A percentile compares a stretch with the other conserved stretches of the same genome.
phyloP scores from a whole-genome alignment of 2,888 invertebrate species.

The Bellardia pandia region DNA sequence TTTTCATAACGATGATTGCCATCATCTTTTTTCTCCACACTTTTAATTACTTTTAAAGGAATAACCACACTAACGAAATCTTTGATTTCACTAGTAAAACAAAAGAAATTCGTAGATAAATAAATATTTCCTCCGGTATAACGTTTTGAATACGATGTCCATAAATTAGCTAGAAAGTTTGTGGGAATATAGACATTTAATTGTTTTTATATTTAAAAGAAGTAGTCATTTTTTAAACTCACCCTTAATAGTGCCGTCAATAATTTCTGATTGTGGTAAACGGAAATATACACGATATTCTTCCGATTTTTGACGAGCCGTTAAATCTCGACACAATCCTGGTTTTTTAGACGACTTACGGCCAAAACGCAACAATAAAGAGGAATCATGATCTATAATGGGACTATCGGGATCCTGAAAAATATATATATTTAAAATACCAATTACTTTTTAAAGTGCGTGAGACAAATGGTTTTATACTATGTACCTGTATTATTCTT shows the following conservation, averaged over 20 bases:
- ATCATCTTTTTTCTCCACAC: slow-evolving; percentile 84
- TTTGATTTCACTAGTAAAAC: slow-evolving; percentile 96
- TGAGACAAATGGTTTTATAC: background rate
- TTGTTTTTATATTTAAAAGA: background rate
- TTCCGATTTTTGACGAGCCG: slow-evolving; percentile 97
- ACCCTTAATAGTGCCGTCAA: slow-evolving; percentile 97
- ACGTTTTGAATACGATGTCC: slow-evolving; percentile 97
- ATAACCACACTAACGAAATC: slow-evolving; percentile 93
- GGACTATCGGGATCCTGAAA: slow-evolving; percentile 93
- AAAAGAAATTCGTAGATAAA: slow-evolving; percentile 96
- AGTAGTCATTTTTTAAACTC: slow-evolving; percentile 76
- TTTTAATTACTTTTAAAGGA: slow-evolving; percentile 92
- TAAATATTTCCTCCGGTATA: slow-evolving; percentile 95
- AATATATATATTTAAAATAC: slow-evolving; percentile 8
- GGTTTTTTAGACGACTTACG: slow-evolving; percentile 96
- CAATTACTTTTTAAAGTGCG: background rate
- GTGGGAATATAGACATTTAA: background rate
- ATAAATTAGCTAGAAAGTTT: slow-evolving; percentile 86
- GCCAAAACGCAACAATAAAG: slow-evolving; percentile 91
- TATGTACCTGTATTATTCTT: slow-evolving; percentile 85
- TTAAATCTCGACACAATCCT: slow-evolving; percentile 96
- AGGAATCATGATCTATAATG: slow-evolving; percentile 94
- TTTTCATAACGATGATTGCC: slow-evolving; percentile 83
- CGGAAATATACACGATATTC: slow-evolving; percentile 93
- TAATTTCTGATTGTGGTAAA: slow-evolving; percentile 94